Base-by-base conservation (phyloP, 2,113 vertebrate species). In the Dolichallabes microphthalmus region DNA sequence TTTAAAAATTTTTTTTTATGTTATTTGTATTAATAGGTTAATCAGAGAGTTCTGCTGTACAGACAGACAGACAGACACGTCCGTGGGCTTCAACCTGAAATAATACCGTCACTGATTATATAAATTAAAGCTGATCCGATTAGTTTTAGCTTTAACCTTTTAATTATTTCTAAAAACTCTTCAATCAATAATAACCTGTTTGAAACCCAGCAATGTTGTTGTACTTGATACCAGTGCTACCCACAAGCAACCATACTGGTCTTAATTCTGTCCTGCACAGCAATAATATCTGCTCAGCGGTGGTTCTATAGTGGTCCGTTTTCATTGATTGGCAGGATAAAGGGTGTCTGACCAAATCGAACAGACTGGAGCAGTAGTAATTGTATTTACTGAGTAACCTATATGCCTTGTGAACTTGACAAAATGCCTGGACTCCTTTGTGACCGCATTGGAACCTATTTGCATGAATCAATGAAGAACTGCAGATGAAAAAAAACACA, bases 381-480 rank as follows among this genome's bases (percentile, higher is more conserved):
- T 13, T 52, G 45, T 27, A n/a, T 75, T 6, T 75, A 50, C 20
- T 25, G 7, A 71, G 32, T 39, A 45, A 22, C 10, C 35, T 50
- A 25, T 39, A 39, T 71, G 10, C 2, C 73, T 76, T 55, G 5
- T 19, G n/a, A 76, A 55, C 13, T 14, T 27, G 25, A 27, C 19
- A 58, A 77, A 77, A 77, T 53, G n/a, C 19, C 66, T 50, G 45
- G 9, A 27, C 6, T 19, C 15, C 32, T 74, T 30, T 64, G 71
- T 63, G 35, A 39, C 19, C 32, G 4, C 12, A 68, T 7, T 53
- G 20, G 30, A 39, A 25, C 25, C n/a, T 52, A 61, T 60, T 63
- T 84, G 25, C 57, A 76, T 19, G 35, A 71, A 74, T 83, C 82
- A 83, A 30, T 83, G 25, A 50, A n/a, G 39, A 75, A 35, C 27